Conservation (phyloP, 2,888 invertebrate genomes). For the Perizoma affinitatum region DNA sequence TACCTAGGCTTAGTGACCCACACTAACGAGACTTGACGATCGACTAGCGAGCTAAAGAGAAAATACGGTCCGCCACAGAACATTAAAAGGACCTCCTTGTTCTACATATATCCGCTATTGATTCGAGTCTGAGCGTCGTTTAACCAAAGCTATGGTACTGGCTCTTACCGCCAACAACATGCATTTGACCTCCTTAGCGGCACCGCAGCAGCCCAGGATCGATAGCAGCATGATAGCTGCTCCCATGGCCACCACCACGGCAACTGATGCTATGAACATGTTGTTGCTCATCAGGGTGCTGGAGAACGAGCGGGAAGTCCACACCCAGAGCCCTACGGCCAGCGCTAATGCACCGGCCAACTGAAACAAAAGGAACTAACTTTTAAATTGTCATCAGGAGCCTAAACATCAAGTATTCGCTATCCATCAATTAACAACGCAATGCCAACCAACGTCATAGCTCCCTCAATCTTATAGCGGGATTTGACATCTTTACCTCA, state of each 20-base stretch:
- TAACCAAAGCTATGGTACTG: background rate
- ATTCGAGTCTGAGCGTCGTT: too few species aligned
- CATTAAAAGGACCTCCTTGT: too few species aligned
- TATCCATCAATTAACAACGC: too few species aligned
- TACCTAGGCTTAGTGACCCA: too few species aligned
- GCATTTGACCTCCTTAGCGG: constrained; percentile 97
- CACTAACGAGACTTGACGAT: too few species aligned
- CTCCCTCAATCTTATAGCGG: too few species aligned
- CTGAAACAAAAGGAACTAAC: constrained; percentile 70
- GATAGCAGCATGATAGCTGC: constrained; percentile 92
- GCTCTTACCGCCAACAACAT: constrained; percentile 93
- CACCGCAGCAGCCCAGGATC: constrained; percentile 96
- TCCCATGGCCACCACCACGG: constrained; percentile 92
- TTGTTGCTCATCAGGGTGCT: constrained; percentile 94
- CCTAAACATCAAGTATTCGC: too few species aligned
- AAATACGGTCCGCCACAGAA: too few species aligned
- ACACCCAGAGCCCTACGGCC: constrained; percentile 92
- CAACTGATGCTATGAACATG: constrained; percentile 93
- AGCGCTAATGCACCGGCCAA: constrained; percentile 90
- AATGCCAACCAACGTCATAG: too few species aligned
- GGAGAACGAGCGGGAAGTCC: constrained; percentile 92
- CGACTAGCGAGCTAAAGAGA: too few species aligned
- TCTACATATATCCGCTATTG: too few species aligned
- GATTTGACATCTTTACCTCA: too few species aligned
- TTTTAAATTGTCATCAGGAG: background rate